Evolutionary conservation across 2,797 vertebrate genomes (phyloP), one percentile per base, ranked within the genome.

Genomic region (Pipistrellus kuhlii): DNA sequence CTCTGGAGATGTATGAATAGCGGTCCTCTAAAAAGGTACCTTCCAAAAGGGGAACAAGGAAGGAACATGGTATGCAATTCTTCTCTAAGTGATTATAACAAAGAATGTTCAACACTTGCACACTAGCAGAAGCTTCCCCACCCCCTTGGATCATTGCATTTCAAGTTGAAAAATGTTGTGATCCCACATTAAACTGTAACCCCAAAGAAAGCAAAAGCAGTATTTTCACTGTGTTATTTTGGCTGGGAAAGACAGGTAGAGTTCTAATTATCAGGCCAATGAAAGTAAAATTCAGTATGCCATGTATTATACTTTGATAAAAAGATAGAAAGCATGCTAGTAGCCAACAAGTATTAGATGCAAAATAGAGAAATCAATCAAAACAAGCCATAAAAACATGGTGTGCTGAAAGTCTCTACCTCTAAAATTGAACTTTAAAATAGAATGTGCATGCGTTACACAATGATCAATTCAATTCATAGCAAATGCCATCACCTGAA

Each of bases 391-490:
- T 93, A 91, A 97, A 95, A 95, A 35, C 46, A 86, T 85, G 21
- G 18, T 89, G 10, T 95, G 41, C 30, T 91, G 62, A 85, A 85
- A 88, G 30, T 85, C 81, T 81, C 76, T 82, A 32, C 85, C 68
- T 96, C 89, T 97, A 86, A 90, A 97, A 72, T 0, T 88, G 0
- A 97, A 94, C 72, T 93, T 96, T 96, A 96, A 97, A 96, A 18
- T 4, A 75, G 80, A 95, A 71, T 91, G 92, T 91, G 71, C 30
- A 53, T 68, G 88, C 62, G 94, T 38, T 94, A 90, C 97, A 94
- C 85, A 97, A 30, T 92, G 91, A 97, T 96, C 97, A 97, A 93
- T 96, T 80, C 83, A 93, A 93, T 96, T 96, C 64, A 88, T 94
- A 95, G 41, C 68, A 93, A 97, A 89, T 14, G 30, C 72, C 68